Evolutionary conservation across 2,113 vertebrate species (phyloP).

Genomic region (Sebastes fasciatus): DNA sequence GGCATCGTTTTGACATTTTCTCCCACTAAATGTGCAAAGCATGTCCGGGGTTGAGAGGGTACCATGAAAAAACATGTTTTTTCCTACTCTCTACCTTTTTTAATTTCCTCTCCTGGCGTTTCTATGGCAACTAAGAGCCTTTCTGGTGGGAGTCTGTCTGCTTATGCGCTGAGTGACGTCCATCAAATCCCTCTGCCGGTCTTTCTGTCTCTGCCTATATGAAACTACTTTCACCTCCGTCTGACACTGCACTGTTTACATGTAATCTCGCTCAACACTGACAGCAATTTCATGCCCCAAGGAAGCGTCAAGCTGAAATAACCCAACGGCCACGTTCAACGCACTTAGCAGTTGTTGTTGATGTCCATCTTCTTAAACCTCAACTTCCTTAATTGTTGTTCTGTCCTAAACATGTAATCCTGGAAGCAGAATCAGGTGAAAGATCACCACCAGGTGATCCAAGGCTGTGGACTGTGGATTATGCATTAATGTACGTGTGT

Average conservation of each 20-base stretch:
- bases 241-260: constrained; percentile 18
- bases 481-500: background rate
- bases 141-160: constrained; percentile 66
- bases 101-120: constrained; percentile 76
- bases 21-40: constrained; percentile 48
- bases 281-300: constrained; percentile 7
- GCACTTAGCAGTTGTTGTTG: background rate
- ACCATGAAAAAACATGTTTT: constrained; percentile 53
- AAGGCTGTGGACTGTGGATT: background rate
- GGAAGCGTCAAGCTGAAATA: background rate
- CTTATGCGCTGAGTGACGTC: constrained; percentile 53
- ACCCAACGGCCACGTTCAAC: background rate
- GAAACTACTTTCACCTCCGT: constrained; percentile 17
- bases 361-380: background rate
- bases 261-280: constrained; percentile 20
- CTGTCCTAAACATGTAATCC: background rate
- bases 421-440: constrained; percentile 12
- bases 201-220: constrained; percentile 6
- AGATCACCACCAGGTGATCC: constrained; percentile 7
- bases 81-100: constrained; percentile 55
- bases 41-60: constrained; percentile 56
- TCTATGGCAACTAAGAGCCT: constrained; percentile 85
- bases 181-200: constrained; percentile 64
- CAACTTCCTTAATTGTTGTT: background rate
- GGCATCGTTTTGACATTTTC: constrained; percentile 40